These are phyloP conservation scores for Cyanoramphus novaezelandiae DNA, from an alignment of 2,113 vertebrate genomes.

Conservation along the genomic window DNA sequence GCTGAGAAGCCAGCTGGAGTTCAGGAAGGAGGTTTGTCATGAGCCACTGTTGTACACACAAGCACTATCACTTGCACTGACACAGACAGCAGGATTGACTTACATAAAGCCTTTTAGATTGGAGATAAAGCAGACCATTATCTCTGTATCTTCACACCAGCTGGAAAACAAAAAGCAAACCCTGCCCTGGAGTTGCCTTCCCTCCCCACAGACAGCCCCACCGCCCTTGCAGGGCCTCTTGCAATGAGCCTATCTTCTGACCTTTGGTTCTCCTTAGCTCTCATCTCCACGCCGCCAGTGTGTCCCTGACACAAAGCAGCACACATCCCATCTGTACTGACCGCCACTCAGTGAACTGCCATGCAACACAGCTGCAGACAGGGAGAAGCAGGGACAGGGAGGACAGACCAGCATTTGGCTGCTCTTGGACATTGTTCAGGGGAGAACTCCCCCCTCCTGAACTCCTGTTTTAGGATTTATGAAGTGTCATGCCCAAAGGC, in stretches of 20 bases:
- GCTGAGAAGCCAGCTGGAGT: background rate
- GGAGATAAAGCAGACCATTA: background rate
- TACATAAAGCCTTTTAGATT: background rate
- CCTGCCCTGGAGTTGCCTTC: background rate
- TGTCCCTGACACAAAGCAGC: background rate
- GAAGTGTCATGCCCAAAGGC: background rate
- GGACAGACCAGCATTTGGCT: background rate
- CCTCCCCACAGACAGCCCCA: background rate
- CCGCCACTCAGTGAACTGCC: background rate
- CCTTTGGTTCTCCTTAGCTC: background rate
- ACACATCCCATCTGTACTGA: background rate
- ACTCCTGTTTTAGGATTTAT: background rate
- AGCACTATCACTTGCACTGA: background rate
- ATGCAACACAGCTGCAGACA: background rate
- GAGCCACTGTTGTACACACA: background rate
- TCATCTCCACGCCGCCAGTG: background rate
- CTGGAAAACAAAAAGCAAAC: background rate
- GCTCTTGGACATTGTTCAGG: background rate
- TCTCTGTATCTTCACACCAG: background rate
- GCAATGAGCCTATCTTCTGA: background rate
- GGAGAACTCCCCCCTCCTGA: background rate
- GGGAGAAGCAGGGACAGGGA: background rate
- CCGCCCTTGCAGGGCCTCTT: background rate
- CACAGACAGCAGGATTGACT: background rate
- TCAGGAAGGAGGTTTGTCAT: background rate